Evolutionary conservation across 35 echinoderm and acorn worm genomes (phyloP).

Genomic region (Stichopus chloronotus): DNA sequence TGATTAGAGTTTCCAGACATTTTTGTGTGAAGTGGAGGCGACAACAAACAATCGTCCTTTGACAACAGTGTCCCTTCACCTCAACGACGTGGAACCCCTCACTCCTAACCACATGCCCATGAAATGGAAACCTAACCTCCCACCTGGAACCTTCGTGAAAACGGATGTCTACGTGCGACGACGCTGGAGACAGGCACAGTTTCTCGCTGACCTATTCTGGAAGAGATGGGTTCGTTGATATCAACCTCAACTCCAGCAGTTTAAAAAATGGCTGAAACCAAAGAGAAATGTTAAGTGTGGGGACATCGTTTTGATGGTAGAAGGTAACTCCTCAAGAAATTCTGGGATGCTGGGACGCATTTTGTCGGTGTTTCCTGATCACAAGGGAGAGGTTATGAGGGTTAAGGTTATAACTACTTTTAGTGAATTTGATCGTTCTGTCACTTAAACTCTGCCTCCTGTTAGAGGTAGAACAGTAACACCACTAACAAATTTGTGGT

Average conservation of each 20-base stretch:
- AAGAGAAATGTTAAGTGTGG: slow-evolving; percentile 41
- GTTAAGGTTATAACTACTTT: slow-evolving; percentile 8
- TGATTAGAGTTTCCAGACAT: slow-evolving; percentile 24
- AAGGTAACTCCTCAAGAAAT: slow-evolving; percentile 41
- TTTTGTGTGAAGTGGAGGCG: neutral
- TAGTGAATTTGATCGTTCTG: neutral
- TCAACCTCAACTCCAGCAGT: slow-evolving; percentile 14
- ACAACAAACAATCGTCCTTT: neutral
- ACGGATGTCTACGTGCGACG: slow-evolving; percentile 4
- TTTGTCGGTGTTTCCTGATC: neutral
- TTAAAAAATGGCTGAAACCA: slow-evolving; percentile 60
- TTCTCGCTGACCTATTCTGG: slow-evolving; percentile 45
- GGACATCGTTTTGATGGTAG: slow-evolving; percentile 53
- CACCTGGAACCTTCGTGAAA: neutral
- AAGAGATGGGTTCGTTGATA: neutral
- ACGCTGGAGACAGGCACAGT: slow-evolving; percentile 36
- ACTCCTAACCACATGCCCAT: slow-evolving; percentile 77
- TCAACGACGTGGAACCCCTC: slow-evolving; percentile 45
- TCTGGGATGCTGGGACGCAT: slow-evolving; percentile 46
- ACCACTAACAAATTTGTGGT: neutral
- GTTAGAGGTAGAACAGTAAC: slow-evolving; percentile 47
- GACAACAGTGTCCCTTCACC: slow-evolving; percentile 39
- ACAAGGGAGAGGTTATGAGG: slow-evolving; percentile 2
- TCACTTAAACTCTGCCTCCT: slow-evolving; percentile 39
- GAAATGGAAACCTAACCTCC: neutral